These are phyloP conservation scores for Crotalus helleri DNA, from an alignment of 2,113 vertebrate genomes.

Conservation along the genomic window DNA sequence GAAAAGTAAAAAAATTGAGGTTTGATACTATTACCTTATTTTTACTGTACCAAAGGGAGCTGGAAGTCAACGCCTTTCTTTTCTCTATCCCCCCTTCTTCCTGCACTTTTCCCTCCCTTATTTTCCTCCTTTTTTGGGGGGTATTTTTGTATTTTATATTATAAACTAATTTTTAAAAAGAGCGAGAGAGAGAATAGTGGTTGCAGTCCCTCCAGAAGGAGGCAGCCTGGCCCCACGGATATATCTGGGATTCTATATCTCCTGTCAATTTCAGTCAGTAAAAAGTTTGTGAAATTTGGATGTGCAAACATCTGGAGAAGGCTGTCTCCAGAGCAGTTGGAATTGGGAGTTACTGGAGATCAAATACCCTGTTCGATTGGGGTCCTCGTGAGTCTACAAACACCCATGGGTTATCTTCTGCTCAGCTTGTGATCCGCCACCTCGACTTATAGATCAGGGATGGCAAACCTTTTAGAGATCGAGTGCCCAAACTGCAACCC, in stretches of 20 bases:
- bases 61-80: not conserved
- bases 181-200: too few species aligned
- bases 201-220: not conserved
- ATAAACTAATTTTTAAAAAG: not conserved
- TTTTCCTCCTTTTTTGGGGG: not conserved
- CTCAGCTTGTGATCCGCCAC: not conserved
- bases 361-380: not conserved
- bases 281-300: not conserved
- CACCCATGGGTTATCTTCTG: not conserved
- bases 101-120: not conserved
- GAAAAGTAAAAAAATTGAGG: not conserved
- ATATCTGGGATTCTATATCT: not conserved
- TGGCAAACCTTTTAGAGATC: too few species aligned
- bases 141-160: not conserved
- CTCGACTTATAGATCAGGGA: not conserved
- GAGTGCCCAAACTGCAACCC: too few species aligned
- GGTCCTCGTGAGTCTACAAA: not conserved
- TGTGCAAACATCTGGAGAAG: not conserved
- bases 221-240: not conserved
- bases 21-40: not conserved
- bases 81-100: not conserved
- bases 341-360: rapidly evolving
- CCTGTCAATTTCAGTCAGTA: not conserved
- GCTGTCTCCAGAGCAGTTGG: not conserved
- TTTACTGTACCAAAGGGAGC: not conserved